Conservation (phyloP, 1,140 invertebrate species). For the Physella acuta region DNA sequence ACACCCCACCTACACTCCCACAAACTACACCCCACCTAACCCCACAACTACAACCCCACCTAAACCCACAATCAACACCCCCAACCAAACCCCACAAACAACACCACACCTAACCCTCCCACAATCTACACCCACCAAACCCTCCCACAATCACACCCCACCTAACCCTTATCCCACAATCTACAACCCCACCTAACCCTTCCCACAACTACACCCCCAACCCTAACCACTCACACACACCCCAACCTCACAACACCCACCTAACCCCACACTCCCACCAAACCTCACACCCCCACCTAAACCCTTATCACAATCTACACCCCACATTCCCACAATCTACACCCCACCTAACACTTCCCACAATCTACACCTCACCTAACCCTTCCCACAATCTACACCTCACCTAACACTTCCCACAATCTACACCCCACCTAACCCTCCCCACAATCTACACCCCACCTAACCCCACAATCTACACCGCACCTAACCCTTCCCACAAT, state of each 20-base stretch:
- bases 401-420: no score
- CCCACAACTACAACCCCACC: no score
- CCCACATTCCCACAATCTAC: not conserved
- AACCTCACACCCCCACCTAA: not conserved
- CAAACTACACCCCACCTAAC: no score
- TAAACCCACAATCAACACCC: no score
- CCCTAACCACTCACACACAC: slow-evolving; percentile 1
- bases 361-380: not conserved
- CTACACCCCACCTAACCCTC: no score
- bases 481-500: no score
- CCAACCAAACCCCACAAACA: no score
- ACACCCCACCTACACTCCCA: no score
- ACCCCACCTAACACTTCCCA: no score
- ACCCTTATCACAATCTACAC: not conserved
- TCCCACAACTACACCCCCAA: not conserved
- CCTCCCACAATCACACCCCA: not conserved
- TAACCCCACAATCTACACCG: no score
- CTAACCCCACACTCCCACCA: not conserved
- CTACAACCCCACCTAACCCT: not conserved
- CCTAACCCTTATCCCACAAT: not conserved
- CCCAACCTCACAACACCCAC: not conserved
- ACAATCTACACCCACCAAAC: not conserved
- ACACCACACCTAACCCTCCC: no score
- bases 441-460: no score
- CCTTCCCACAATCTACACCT: not conserved